A percentile compares a stretch with the other conserved stretches of the same genome.
These are phyloP conservation scores for Arrhopalites spinosus DNA, from an alignment of 2,888 invertebrate genomes.

Conservation along the genomic window DNA sequence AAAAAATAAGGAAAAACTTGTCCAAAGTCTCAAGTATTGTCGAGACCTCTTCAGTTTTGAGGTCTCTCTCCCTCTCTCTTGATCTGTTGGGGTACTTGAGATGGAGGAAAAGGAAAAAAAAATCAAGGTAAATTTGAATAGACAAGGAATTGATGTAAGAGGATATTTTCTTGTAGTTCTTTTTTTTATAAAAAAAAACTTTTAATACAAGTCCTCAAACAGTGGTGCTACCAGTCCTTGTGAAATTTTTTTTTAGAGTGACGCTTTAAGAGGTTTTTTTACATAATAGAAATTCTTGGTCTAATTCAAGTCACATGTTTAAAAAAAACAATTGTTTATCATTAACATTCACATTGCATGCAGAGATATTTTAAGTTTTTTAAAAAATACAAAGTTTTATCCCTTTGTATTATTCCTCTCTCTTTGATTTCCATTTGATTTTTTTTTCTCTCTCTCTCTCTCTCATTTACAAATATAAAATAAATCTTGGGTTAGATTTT, in stretches of 20 bases:
- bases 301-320: no score
- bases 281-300: not conserved
- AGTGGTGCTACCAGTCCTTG: no score
- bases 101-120: not conserved
- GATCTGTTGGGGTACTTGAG: not conserved
- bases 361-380: no score
- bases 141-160: not conserved
- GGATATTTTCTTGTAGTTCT: not conserved
- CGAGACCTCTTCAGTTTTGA: not conserved
- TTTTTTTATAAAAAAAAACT: no score
- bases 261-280: no score
- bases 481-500: no score
- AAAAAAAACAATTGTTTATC: no score
- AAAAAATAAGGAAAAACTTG: not conserved
- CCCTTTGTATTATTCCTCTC: not conserved
- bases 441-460: not conserved
- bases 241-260: no score
- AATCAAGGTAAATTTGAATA: slow-evolving; percentile 20
- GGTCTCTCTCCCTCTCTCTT: not conserved
- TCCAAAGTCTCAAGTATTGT: not conserved
- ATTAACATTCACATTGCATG: no score
- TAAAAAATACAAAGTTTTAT: no score
- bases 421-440: not conserved
- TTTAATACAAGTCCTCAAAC: no score
- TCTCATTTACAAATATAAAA: no score